These are phyloP conservation scores for Toxotes lorentzi DNA, from an alignment of 2,797 vertebrate species.

Conservation along the genomic window DNA sequence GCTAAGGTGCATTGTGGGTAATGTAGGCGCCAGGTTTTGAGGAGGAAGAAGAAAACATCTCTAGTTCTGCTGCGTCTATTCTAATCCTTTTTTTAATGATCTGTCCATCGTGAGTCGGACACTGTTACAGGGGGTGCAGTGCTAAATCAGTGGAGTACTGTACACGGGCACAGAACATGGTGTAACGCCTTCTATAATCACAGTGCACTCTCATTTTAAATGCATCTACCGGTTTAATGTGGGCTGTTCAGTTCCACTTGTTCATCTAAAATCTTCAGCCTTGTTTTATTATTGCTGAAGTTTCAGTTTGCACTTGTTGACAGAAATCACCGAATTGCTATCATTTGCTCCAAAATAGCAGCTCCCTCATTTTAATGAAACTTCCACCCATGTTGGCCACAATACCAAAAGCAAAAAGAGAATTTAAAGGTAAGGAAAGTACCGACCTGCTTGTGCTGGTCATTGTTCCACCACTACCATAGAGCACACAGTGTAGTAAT, in stretches of 20 bases:
- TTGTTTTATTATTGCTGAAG: not conserved
- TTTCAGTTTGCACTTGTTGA: not conserved
- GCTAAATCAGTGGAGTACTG: not conserved
- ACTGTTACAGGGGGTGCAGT: not conserved
- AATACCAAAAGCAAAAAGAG: not conserved
- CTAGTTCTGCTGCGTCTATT: too few relatives aligned
- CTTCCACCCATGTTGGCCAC: not conserved
- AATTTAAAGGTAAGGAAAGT: not conserved
- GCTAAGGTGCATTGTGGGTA: not conserved
- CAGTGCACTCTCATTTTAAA: not conserved
- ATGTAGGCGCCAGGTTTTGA: not conserved
- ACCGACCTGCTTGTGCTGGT: accelerated
- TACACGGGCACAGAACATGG: not conserved
- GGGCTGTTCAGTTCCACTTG: not conserved
- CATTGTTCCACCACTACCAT: not conserved
- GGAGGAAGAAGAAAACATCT: not conserved
- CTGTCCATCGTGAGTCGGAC: too few relatives aligned
- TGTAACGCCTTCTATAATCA: not conserved
- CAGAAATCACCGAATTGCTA: not conserved
- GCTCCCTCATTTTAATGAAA: not conserved
- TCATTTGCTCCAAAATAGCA: not conserved
- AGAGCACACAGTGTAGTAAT: not conserved
- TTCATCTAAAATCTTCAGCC: not conserved
- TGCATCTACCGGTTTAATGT: not conserved
- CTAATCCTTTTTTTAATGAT: too few relatives aligned